Percentiles rank a stretch among this genome's conserved stretches.
Evolutionary conservation across 2,797 vertebrate genomes (phyloP).

Genomic region (Notolepis coatsorum): DNA sequence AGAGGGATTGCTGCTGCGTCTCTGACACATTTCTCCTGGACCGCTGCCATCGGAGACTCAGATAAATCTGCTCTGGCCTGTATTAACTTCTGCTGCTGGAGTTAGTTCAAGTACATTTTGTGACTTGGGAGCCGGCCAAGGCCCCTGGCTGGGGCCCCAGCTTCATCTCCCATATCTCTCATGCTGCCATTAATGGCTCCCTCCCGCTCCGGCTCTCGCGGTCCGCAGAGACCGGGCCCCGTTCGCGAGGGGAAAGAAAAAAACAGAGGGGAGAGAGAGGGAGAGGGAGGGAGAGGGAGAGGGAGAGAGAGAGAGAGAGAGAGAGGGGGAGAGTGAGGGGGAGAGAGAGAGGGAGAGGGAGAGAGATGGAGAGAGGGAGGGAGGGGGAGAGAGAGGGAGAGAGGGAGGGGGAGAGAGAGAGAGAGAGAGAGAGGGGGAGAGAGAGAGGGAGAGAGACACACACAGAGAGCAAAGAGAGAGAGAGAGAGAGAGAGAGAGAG

Average conservation of each 20-base stretch:
- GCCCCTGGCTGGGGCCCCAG: too few species aligned
- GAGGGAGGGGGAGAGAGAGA: too few species aligned
- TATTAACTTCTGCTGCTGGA: slow-evolving; percentile 74
- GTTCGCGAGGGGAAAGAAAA: slow-evolving; percentile 22
- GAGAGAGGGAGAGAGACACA: too few species aligned
- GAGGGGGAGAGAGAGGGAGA: too few species aligned
- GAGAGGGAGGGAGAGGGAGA: not conserved
- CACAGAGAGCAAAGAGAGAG: too few species aligned
- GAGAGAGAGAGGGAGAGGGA: too few species aligned
- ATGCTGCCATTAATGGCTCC: slow-evolving; percentile 78
- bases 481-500: too few species aligned
- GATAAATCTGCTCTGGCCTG: slow-evolving; percentile 69
- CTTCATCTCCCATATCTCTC: slow-evolving; percentile 73
- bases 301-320: not conserved
- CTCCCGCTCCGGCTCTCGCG: slow-evolving; percentile 50
- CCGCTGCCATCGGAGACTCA: slow-evolving; percentile 57
- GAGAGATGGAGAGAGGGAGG: too few species aligned
- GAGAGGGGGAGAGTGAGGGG: slow-evolving; percentile 25
- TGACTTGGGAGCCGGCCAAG: slow-evolving; percentile 84
- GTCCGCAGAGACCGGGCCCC: slow-evolving; percentile 55
- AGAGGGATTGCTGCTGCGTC: slow-evolving; percentile 29
- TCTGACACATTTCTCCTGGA: slow-evolving; percentile 41
- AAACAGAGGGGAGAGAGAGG: slow-evolving; percentile 6
- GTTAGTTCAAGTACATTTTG: slow-evolving; percentile 82
- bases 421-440: too few species aligned